Base-by-base conservation (phyloP, 2,888 invertebrate genomes). In the Phorcus lineatus region DNA sequence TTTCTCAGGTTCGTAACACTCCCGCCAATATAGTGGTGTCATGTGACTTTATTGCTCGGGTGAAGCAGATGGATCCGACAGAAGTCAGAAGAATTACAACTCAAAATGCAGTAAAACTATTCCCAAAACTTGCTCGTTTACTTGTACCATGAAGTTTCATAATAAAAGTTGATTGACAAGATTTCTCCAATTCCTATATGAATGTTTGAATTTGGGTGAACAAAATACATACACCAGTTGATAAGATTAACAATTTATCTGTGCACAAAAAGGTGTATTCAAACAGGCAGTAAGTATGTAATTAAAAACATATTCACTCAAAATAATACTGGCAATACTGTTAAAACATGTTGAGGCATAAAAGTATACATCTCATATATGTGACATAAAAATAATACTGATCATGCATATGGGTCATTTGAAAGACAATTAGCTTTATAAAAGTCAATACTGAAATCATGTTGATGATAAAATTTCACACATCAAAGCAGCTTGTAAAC, bases 31-130 rank as follows among this genome's bases (percentile, higher is more conserved):
- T 93, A 7, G 36, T 40, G 0, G 82, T 93, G 6, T 90, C 92
- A 3, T 93, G 93, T 82, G 90, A 93, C 77, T 91, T 92, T 79
- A 91, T 94, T 28, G 92, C 94, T 4, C 85, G 89, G 77, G 84
- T 91, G 4, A 93, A 93, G 85, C 87, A 90, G 24, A 78, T 93
- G 19, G 82, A 88, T 13, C 40, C 88, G 0, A 86, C 87, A 17
- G 89, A 90, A 54, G 91, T 94, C 3, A 88, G 86, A 47, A 81
- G 82, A 28, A 85, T 90, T 4, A 92, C 93, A 6, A 91, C 91
- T 54, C 83, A 87, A 66, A 94, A 93, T 88, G 92, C 93, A 3
- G n/a, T 91, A 6, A 91, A 86, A 86, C 83, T 92, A 6, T 93
- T 92, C 83, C 92, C 92, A 17, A 91, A 84, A 84, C 81, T 92